Base-by-base conservation (phyloP, 2,888 invertebrate genomes). In the Cistogaster globosa region DNA sequence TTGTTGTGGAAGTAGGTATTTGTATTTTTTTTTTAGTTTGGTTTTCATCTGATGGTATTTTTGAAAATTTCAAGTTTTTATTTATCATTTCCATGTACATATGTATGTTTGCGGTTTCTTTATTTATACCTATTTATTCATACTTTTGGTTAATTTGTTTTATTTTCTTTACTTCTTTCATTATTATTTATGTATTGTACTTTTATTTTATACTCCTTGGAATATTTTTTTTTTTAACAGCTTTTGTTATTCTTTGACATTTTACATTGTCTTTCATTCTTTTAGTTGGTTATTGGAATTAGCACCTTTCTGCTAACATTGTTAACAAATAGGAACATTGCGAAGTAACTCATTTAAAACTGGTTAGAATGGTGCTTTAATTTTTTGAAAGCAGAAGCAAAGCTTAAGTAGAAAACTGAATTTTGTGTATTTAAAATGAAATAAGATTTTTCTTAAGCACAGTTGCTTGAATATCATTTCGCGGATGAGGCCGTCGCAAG, bases 1-100 rank as follows among this genome's bases (percentile, higher is more conserved):
- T 81, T 90, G 87, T 88, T 89, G 88, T 88, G 3, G 62, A 57
- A 88, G 90, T n/a, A n/a, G n/a, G n/a, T 89, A 88, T 86, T 88
- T 89, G 89, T 89, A 90, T 90, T 91, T 90, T 87, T 90, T 87
- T 83, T 63, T 83, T 51, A 86, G 6, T 42, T 22, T 7, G 12
- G 7, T 11, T 69, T 86, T 68, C 67, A 68, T 76, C 69, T 77
- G 68, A 65, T 84, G 69, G 63, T 51, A 71, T 68, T 62, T 71
- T 65, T 69, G 16, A 53, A 11, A 20, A 62, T 84, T 83, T 68
- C 48, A 69, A 72, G 45, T 77, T 80, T 69, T 78, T 77, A 78
- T 42, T 68, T 67, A 57, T 86, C 32, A 32, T 32, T 32, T 32
- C 8, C 6, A 5, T 6, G 8, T 32, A 26, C 4, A 4, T 7